A percentile compares a stretch with the other conserved stretches of the same genome.
These are phyloP conservation scores for Drosophila borealis DNA, from an alignment of 2,888 invertebrate genomes.

Conservation along the genomic window DNA sequence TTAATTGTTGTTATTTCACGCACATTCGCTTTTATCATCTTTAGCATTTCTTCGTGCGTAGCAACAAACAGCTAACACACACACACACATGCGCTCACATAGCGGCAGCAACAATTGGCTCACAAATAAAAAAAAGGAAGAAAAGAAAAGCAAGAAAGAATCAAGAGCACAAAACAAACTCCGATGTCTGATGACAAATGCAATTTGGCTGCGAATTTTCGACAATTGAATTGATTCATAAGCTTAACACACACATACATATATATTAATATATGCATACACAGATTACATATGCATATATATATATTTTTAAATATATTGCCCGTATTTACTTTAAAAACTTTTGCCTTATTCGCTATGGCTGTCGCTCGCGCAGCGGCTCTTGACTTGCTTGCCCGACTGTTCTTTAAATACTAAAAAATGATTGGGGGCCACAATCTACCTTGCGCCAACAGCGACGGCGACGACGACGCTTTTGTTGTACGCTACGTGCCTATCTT, in stretches of 20 bases:
- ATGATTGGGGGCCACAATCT: slow-evolving; percentile 65
- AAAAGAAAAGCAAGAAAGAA: slow-evolving; percentile 24
- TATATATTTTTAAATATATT: slow-evolving; percentile 27
- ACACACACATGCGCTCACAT: slow-evolving; percentile 14
- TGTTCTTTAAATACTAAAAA: slow-evolving; percentile 79
- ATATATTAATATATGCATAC: background rate
- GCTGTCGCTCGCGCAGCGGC: slow-evolving; percentile 55
- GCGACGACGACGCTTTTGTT: slow-evolving; percentile 48
- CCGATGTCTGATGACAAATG: slow-evolving; percentile 45
- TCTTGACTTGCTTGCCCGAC: slow-evolving; percentile 80
- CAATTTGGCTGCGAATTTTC: slow-evolving; percentile 44
- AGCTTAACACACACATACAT: slow-evolving; percentile 20
- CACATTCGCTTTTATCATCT: slow-evolving; percentile 34
- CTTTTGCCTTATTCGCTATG: slow-evolving; percentile 56
- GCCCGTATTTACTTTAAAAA: slow-evolving; percentile 68
- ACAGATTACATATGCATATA: slow-evolving; percentile 6
- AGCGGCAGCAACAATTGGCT: slow-evolving; percentile 49
- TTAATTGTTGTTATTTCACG: slow-evolving; percentile 36
- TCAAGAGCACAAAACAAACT: slow-evolving; percentile 42
- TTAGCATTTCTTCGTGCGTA: slow-evolving; percentile 34
- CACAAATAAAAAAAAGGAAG: slow-evolving; percentile 32
- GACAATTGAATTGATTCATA: slow-evolving; percentile 42
- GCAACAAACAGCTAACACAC: slow-evolving; percentile 40
- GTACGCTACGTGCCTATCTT: slow-evolving; percentile 61
- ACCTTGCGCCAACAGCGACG: slow-evolving; percentile 55